A percentile compares a stretch with the other conserved stretches of the same genome.
Evolutionary conservation across 1,140 invertebrate genomes (phyloP).

Genomic region (Calliopsis andreniformis): DNA sequence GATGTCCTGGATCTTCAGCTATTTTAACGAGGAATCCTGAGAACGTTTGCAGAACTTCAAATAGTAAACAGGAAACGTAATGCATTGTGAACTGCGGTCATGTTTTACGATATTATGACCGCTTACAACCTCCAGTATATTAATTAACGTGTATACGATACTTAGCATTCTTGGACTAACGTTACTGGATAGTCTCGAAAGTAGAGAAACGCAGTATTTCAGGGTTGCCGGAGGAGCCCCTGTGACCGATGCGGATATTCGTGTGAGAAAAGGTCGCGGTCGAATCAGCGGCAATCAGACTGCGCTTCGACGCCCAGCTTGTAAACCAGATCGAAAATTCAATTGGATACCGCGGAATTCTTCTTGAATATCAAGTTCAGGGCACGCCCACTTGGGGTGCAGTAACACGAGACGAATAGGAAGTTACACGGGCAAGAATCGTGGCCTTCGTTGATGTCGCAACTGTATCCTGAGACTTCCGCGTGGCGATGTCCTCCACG

Average conservation of each 20-base stretch:
- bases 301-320: constrained; percentile 53
- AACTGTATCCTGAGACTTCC: background rate
- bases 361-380: constrained; percentile 62
- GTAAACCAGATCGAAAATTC: constrained; percentile 68
- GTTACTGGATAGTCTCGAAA: background rate
- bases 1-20: constrained; percentile 37
- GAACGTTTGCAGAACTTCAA: constrained; percentile 39
- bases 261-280: constrained; percentile 68
- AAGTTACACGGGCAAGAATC: constrained; percentile 7
- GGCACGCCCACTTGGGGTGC: background rate
- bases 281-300: constrained; percentile 68
- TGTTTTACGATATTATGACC: background rate
- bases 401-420: background rate
- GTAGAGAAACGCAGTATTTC: background rate
- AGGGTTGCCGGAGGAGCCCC: constrained; percentile 61
- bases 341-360: constrained; percentile 64
- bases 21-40: constrained; percentile 42
- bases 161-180: background rate
- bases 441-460: background rate
- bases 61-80: constrained; percentile 42
- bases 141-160: background rate
- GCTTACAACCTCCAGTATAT: background rate
- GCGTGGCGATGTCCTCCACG: background rate
- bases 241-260: constrained; percentile 59
- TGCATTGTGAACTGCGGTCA: background rate